Conservation (phyloP, 2,888 invertebrate species). For the Patella depressa region DNA sequence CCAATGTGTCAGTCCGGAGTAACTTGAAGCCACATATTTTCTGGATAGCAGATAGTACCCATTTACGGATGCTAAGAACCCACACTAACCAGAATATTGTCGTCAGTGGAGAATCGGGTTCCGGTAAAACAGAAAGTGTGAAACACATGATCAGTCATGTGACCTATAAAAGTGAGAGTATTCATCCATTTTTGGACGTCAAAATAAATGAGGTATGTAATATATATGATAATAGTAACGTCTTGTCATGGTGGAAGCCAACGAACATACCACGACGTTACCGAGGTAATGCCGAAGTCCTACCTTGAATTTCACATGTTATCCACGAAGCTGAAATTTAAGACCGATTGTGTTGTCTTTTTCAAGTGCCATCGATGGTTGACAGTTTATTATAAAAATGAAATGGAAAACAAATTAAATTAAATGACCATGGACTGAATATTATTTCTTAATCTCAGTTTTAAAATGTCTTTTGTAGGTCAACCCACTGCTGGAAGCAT, state of each 20-base stretch:
- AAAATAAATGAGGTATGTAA: slow-evolving; percentile 47
- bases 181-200: slow-evolving; percentile 39
- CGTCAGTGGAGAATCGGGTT: slow-evolving; percentile 65
- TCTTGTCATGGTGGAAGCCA: too few relatives aligned
- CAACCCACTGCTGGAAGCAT: slow-evolving; percentile 60
- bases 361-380: too few relatives aligned
- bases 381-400: too few relatives aligned
- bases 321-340: too few relatives aligned
- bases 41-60: slow-evolving; percentile 60
- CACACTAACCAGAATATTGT: slow-evolving; percentile 54
- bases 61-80: slow-evolving; percentile 47
- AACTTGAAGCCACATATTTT: slow-evolving; percentile 59
- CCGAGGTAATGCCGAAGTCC: too few relatives aligned
- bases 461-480: slow-evolving; percentile 40
- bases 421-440: neutral
- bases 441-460: neutral
- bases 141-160: slow-evolving; percentile 50
- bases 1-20: slow-evolving; percentile 42
- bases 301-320: too few relatives aligned
- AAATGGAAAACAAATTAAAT: neutral
- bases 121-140: slow-evolving; percentile 62
- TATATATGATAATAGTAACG: neutral
- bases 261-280: too few relatives aligned
- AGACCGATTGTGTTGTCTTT: too few relatives aligned
- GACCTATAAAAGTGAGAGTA: slow-evolving; percentile 37